A percentile compares a stretch with the other conserved stretches of the same genome.
Evolutionary conservation across 1,140 invertebrate genomes (phyloP).

Genomic region (Drosophila jambulina): DNA sequence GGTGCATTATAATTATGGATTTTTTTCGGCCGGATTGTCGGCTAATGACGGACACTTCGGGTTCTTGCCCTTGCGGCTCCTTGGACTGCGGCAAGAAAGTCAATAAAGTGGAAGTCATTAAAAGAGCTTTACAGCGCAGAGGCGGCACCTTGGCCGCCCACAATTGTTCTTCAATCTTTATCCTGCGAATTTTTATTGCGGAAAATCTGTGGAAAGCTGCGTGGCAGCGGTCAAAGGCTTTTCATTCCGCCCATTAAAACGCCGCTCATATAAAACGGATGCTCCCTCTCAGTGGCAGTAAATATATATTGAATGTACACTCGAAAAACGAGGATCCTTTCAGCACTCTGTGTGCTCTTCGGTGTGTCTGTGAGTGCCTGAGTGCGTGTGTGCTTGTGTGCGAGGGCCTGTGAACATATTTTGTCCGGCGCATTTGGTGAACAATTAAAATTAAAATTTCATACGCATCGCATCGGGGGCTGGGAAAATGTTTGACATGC

Average conservation of each 20-base stretch:
- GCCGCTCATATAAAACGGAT: slow-evolving; percentile 51
- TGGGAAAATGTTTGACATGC: slow-evolving; percentile 78
- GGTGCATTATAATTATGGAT: slow-evolving; percentile 82
- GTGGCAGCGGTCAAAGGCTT: slow-evolving; percentile 41
- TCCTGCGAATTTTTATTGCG: slow-evolving; percentile 21
- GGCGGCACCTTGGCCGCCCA: slow-evolving; percentile 15
- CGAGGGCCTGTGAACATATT: slow-evolving; percentile 56
- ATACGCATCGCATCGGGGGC: slow-evolving; percentile 61
- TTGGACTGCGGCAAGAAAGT: slow-evolving; percentile 46
- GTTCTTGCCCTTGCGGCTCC: slow-evolving; percentile 45
- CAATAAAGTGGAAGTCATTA: slow-evolving; percentile 79
- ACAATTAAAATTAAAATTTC: slow-evolving; percentile 83
- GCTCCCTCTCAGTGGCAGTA: slow-evolving; percentile 15
- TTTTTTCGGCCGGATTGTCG: slow-evolving; percentile 57
- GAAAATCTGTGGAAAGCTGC: slow-evolving; percentile 12
- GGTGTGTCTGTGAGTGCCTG: background rate
- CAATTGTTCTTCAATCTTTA: slow-evolving; percentile 42
- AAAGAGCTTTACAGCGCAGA: slow-evolving; percentile 53
- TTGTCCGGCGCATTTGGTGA: slow-evolving; percentile 72
- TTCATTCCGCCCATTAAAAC: slow-evolving; percentile 73
- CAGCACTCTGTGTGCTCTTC: slow-evolving; percentile 2
- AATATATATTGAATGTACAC: slow-evolving; percentile 47
- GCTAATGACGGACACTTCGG: slow-evolving; percentile 62
- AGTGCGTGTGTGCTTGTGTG: background rate
- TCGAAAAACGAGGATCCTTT: slow-evolving; percentile 32